Percentiles rank a stretch among this genome's conserved stretches.
Conservation (phyloP, 1,140 invertebrate species). For the Drosophila sulfurigaster region DNA sequence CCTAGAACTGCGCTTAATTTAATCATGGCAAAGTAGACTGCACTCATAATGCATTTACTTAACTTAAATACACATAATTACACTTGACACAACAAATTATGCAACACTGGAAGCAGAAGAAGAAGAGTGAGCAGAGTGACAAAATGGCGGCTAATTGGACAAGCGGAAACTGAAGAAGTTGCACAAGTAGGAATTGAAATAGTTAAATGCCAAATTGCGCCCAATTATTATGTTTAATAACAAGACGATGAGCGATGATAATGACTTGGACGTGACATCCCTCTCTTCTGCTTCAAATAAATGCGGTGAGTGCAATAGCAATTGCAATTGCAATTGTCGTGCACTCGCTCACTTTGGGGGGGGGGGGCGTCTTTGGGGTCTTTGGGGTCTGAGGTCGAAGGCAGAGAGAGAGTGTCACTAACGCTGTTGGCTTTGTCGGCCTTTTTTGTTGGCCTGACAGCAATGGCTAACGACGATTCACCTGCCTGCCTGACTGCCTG, state of each 20-base stretch:
- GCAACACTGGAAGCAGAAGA: not conserved
- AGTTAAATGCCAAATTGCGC: conserved; percentile 38
- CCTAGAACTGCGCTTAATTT: too few relatives aligned
- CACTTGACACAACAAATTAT: not conserved
- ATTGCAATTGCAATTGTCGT: conserved; percentile 38
- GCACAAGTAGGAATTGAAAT: conserved; percentile 32
- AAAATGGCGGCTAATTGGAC: conserved; percentile 7
- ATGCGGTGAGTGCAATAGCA: conserved; percentile 7
- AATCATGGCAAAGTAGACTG: too few relatives aligned
- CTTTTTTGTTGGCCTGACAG: conserved; percentile 9
- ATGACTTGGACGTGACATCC: conserved; percentile 40
- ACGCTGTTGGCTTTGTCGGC: conserved; percentile 25
- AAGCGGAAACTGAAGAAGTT: not conserved
- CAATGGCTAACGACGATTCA: conserved; percentile 26
- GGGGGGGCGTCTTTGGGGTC: not conserved
- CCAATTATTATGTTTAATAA: conserved; percentile 51
- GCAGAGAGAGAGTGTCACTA: conserved; percentile 35
- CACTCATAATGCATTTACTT: not conserved
- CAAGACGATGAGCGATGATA: conserved; percentile 30
- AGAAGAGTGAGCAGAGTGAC: too few relatives aligned
- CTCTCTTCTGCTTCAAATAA: conserved; percentile 12
- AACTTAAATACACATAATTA: not conserved
- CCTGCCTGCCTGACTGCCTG: not conserved
- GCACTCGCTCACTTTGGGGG: not conserved
- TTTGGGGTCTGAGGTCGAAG: not conserved